Base-by-base conservation (phyloP, 2,888 invertebrate genomes). In the Mesoligia furuncula region DNA sequence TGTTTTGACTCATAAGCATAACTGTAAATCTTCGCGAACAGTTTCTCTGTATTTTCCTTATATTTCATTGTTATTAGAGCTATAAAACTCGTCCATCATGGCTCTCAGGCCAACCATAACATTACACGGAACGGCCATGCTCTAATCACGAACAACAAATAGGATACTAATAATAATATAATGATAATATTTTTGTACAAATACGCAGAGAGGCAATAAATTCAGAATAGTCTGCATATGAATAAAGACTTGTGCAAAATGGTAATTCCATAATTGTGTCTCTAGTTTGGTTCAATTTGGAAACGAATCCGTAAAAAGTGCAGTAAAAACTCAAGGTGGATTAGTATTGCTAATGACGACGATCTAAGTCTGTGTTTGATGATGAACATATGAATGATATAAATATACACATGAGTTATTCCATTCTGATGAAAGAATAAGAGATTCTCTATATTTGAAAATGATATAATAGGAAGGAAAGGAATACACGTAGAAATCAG, bases 41-140 rank as follows among this genome's bases (percentile, higher is more conserved):
- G 76, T 70, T 81, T 71, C 73, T 48, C 45, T 61, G 78, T 79
- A 68, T 87, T 87, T 86, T 82, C 86, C 83, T 83, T 77, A 73
- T 86, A 73, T 79, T 85, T 87, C 67, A 81, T 87, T 83, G 87
- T 86, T 79, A 66, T 86, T 79, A 66, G 17, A 67, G 78, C 65
- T 72, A 80, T 88, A 85, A 87, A 87, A 80, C 48, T 83, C 64
- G 66, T 71, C 72, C 75, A 81, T 79, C 78, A 82, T 85, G 77
- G 73, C 71, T 79, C 73, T 72, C 71, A 42, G 66, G 31, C 73
- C 64, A 76, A 70, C 73, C 42, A 79, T 83, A 48, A 77, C 71
- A 73, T 85, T 79, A 78, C 69, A 68, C 73, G 81, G 67, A 79
- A 85, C 76, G 79, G 72, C 64, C 69, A 75, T 76, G 85, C 79